Conservation (phyloP, 1,140 invertebrate genomes). For the Aphelenchoides besseyi region DNA sequence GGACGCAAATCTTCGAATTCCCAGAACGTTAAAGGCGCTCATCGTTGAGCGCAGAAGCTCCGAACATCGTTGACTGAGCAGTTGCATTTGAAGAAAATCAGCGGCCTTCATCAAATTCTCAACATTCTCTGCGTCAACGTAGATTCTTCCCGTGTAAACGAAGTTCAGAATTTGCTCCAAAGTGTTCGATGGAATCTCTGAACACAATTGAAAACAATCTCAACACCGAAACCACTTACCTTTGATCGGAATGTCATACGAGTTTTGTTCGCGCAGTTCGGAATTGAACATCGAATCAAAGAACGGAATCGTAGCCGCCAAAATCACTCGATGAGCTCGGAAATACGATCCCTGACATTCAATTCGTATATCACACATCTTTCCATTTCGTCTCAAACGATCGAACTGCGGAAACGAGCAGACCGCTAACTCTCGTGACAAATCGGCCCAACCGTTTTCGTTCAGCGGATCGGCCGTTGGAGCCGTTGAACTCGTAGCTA, state of each 20-base stretch:
- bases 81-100: conserved; percentile 77
- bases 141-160: conserved; percentile 78
- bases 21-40: conserved; percentile 70
- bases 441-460: conserved; percentile 19
- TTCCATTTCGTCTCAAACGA: conserved; percentile 23
- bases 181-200: conserved; percentile 61
- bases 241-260: conserved; percentile 77
- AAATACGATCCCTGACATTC: conserved; percentile 73
- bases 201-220: conserved; percentile 23
- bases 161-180: conserved; percentile 80
- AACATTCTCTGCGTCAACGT: conserved; percentile 76
- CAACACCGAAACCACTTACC: conserved; percentile 63
- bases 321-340: conserved; percentile 77
- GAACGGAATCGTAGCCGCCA: conserved; percentile 82
- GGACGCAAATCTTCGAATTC: conserved; percentile 78
- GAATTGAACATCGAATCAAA: conserved; percentile 87
- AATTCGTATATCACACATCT: conserved; percentile 40
- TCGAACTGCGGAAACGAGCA: conserved; percentile 36
- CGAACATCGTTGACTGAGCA: conserved; percentile 79
- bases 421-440: conserved; percentile 27
- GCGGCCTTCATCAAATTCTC: conserved; percentile 82
- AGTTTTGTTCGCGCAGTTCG: conserved; percentile 80
- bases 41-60: conserved; percentile 72
- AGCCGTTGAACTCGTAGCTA: background rate
- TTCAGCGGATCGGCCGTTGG: background rate